Conservation (phyloP, 2,888 invertebrate genomes). For the Eutolmus rufibarbis region DNA sequence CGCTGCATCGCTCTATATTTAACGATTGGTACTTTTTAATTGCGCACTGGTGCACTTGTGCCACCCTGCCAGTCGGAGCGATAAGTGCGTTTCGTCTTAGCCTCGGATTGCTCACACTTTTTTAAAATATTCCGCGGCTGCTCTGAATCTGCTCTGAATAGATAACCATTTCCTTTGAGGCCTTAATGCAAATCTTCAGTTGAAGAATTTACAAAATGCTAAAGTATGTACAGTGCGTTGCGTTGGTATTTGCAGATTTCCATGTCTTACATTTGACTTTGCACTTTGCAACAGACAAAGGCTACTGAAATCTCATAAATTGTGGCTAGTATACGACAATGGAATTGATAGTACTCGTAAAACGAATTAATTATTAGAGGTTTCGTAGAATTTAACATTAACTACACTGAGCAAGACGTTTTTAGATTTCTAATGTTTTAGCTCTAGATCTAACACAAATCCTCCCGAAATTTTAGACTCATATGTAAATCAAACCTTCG, state of each 20-base stretch:
- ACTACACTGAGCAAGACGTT: no score
- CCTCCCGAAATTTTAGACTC: no score
- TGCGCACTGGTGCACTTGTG: background rate
- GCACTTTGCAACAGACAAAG: background rate
- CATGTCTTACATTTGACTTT: background rate
- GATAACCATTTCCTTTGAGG: background rate
- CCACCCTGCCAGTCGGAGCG: background rate
- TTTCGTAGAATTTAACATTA: no score
- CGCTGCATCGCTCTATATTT: background rate
- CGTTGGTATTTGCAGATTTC: background rate
- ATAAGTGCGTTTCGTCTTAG: background rate
- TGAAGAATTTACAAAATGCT: background rate
- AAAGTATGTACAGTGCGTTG: background rate
- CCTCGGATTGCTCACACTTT: background rate
- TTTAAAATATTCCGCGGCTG: background rate
- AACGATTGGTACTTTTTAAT: background rate
- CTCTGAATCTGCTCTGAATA: background rate
- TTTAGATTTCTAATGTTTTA: no score
- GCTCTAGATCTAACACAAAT: no score
- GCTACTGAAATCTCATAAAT: background rate
- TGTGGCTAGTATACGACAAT: background rate
- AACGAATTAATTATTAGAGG: no score
- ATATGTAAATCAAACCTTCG: no score
- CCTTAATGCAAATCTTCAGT: background rate
- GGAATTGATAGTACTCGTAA: no score